Evolutionary conservation across 2,113 vertebrate genomes (phyloP).

Genomic region (Dasyurus viverrinus): DNA sequence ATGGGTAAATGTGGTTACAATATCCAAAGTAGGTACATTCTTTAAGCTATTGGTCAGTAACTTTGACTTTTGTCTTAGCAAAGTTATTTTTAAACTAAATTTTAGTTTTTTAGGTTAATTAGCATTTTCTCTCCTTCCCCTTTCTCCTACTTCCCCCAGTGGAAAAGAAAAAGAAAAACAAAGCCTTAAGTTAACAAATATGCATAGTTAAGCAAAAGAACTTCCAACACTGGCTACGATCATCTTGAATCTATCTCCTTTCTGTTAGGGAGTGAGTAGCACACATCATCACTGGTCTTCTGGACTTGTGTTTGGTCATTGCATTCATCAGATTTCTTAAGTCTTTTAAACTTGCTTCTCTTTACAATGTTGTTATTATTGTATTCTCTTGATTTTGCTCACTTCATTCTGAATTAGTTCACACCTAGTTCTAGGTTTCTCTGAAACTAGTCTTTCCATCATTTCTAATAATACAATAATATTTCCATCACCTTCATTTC

Average conservation of each 20-base stretch:
- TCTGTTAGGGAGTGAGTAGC: background rate
- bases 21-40: background rate
- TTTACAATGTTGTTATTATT: background rate
- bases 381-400: background rate
- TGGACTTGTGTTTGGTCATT: background rate
- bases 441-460: background rate
- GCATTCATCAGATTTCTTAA: background rate
- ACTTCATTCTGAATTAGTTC: background rate
- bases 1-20: background rate
- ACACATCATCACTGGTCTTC: background rate
- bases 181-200: background rate
- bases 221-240: background rate
- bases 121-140: background rate
- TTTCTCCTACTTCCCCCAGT: background rate
- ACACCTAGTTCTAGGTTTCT: background rate
- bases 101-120: background rate
- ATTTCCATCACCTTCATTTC: background rate
- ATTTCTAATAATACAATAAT: background rate
- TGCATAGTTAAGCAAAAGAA: background rate
- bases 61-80: background rate
- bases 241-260: background rate
- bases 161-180: background rate
- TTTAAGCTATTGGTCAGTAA: background rate
- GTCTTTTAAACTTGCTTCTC: background rate
- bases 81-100: background rate